phyloP scores from a whole-genome alignment of 2,888 invertebrate species.

The Tridacna gigas region DNA sequence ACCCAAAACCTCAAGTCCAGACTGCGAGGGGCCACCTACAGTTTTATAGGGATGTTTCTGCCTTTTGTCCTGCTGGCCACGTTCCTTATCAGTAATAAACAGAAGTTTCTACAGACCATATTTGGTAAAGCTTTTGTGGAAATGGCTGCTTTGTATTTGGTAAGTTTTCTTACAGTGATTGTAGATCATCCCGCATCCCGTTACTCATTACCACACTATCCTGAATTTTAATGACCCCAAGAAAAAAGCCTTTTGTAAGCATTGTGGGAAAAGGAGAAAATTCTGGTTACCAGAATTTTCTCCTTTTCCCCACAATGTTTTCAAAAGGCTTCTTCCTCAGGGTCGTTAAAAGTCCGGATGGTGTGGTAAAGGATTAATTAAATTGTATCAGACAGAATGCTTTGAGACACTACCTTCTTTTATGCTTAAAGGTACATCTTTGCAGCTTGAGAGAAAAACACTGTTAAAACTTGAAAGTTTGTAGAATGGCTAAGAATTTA shows the following conservation, averaged over 20 bases:
- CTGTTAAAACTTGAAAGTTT: no score
- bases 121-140: conserved; percentile 79
- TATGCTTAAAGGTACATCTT: no score
- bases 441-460: no score
- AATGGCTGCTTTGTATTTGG: conserved; percentile 81
- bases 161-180: conserved; percentile 63
- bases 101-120: conserved; percentile 73
- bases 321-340: no score
- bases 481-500: no score
- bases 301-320: neutral
- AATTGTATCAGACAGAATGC: no score
- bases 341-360: no score
- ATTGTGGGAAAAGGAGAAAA: neutral
- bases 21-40: conserved; percentile 82
- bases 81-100: conserved; percentile 83
- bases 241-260: neutral
- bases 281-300: neutral
- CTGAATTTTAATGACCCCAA: no score
- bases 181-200: no score
- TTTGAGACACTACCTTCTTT: no score
- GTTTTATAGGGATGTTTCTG: conserved; percentile 82
- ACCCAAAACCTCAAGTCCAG: conserved; percentile 80
- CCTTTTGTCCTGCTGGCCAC: conserved; percentile 81
- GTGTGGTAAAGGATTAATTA: no score
- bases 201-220: no score